Evolutionary conservation across 2,797 vertebrate genomes (phyloP).

Genomic region (Phalanger gymnotis): DNA sequence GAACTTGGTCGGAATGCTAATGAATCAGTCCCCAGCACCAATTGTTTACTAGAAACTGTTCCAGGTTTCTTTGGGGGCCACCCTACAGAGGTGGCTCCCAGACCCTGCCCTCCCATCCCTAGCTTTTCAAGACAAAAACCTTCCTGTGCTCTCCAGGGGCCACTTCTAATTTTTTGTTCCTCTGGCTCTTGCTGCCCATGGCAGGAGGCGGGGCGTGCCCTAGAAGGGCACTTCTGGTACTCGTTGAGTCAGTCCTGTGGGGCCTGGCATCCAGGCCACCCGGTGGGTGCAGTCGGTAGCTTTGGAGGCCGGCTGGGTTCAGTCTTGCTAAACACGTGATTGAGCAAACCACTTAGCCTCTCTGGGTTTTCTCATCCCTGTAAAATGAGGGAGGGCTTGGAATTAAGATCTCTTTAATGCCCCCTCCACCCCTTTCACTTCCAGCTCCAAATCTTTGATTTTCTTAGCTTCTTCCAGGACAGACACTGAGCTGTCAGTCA

Average conservation of each 20-base stretch:
- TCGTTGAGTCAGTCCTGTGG: too few species aligned
- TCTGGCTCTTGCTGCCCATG: accelerated
- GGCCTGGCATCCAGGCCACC: background rate
- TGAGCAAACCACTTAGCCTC: background rate
- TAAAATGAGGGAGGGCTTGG: background rate
- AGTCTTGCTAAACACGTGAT: background rate
- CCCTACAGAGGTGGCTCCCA: background rate
- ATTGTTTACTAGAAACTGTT: conserved; percentile 80
- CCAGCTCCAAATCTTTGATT: background rate
- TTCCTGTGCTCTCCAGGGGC: background rate
- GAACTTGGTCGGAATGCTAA: conserved; percentile 82
- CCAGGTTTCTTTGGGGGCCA: conserved; percentile 11
- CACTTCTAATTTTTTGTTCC: background rate
- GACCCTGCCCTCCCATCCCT: background rate
- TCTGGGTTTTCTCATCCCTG: background rate
- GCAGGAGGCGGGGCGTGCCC: background rate
- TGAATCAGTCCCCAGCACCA: conserved; percentile 81
- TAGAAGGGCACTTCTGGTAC: background rate
- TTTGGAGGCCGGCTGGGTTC: background rate
- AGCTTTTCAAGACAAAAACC: background rate
- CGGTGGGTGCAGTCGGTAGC: too few species aligned
- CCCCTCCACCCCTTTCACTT: background rate
- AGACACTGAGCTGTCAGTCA: background rate
- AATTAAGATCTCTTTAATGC: background rate
- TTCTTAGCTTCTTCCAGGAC: background rate